A percentile compares a stretch with the other conserved stretches of the same genome.
These are phyloP conservation scores for Andinoacara biseriatus DNA, from an alignment of 2,113 vertebrate genomes.

Conservation along the genomic window DNA sequence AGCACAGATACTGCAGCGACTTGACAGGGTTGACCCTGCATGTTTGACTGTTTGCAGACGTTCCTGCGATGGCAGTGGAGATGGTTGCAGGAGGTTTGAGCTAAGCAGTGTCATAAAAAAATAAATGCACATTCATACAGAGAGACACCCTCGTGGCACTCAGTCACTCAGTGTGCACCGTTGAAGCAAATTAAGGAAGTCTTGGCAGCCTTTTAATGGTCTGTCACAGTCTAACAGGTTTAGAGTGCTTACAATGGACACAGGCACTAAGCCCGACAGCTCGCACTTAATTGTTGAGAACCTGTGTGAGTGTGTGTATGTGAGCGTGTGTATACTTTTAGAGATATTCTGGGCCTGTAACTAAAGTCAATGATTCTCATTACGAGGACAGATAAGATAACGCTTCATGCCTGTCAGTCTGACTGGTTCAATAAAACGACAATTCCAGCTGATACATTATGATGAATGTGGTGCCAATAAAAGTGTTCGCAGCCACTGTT, in stretches of 20 bases:
- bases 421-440: slow-evolving; percentile 52
- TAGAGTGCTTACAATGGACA: slow-evolving; percentile 82
- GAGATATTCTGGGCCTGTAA: slow-evolving; percentile 73
- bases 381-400: slow-evolving; percentile 66
- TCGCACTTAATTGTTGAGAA: slow-evolving; percentile 82
- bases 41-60: background rate
- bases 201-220: slow-evolving; percentile 83
- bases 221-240: slow-evolving; percentile 84
- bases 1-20: background rate
- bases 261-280: slow-evolving; percentile 81
- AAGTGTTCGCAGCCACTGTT: slow-evolving; percentile 1
- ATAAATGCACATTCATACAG: slow-evolving; percentile 48
- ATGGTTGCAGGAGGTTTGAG: background rate
- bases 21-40: slow-evolving; percentile 15
- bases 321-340: slow-evolving; percentile 50
- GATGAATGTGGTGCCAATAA: slow-evolving; percentile 37
- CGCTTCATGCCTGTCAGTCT: slow-evolving; percentile 48
- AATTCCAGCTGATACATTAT: slow-evolving; percentile 23
- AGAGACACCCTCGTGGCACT: slow-evolving; percentile 38
- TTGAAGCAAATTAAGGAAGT: slow-evolving; percentile 76
- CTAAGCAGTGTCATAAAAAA: slow-evolving; percentile 47
- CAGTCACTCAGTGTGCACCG: slow-evolving; percentile 70
- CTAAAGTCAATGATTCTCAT: slow-evolving; percentile 77
- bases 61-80: background rate
- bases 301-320: slow-evolving; percentile 60